These are phyloP conservation scores for Xanthorhoe designata DNA, from an alignment of 2,888 invertebrate species.

Conservation along the genomic window DNA sequence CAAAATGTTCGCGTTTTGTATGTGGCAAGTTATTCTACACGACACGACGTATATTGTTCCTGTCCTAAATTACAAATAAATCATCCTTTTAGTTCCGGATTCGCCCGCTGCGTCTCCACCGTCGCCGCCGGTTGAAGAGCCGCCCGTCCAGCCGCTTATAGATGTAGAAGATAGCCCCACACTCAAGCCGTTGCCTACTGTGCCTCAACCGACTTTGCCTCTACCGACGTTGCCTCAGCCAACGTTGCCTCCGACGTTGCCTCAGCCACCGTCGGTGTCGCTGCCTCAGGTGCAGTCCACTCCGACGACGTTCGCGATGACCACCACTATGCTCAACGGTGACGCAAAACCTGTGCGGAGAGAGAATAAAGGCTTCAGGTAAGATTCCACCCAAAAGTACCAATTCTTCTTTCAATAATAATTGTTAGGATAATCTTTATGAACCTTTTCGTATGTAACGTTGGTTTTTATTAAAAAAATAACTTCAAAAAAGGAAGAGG, in stretches of 20 bases:
- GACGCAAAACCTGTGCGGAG: constrained; percentile 74
- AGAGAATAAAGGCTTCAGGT: constrained; percentile 77
- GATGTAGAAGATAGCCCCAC: constrained; percentile 26
- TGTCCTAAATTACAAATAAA: background rate
- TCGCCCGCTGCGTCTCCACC: constrained; percentile 15
- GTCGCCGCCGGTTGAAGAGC: constrained; percentile 21
- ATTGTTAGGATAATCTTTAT: too few species aligned
- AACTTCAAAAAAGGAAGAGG: too few species aligned
- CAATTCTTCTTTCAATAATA: too few species aligned
- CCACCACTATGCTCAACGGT: constrained; percentile 58
- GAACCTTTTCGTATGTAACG: too few species aligned
- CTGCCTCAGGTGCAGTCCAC: constrained; percentile 25
- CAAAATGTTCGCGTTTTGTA: too few species aligned
- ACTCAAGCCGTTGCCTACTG: constrained; percentile 28
- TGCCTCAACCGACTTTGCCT: constrained; percentile 14
- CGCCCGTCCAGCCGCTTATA: constrained; percentile 27
- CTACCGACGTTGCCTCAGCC: constrained; percentile 10
- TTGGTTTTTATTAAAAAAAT: too few species aligned
- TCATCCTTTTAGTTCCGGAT: constrained; percentile 17
- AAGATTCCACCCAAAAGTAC: background rate
- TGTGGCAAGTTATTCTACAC: too few species aligned
- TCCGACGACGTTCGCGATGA: constrained; percentile 26
- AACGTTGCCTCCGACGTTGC: constrained; percentile 14
- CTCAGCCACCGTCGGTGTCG: constrained; percentile 16
- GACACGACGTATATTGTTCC: too few species aligned